These are phyloP conservation scores for Ameiurus melas DNA, from an alignment of 2,113 vertebrate genomes.

Conservation along the genomic window DNA sequence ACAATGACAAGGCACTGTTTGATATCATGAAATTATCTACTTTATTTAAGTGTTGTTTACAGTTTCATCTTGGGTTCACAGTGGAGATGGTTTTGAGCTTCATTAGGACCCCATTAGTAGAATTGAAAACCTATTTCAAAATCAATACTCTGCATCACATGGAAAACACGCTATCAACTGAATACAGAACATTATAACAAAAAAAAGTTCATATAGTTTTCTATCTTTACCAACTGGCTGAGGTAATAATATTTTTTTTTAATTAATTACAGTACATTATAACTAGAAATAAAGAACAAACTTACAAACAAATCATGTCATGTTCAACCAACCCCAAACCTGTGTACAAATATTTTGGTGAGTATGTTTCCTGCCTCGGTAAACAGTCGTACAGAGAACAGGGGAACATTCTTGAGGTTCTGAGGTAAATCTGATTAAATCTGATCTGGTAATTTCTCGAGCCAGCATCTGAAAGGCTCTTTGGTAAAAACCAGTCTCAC, in stretches of 20 bases:
- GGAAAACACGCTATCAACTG: neutral
- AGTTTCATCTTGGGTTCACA: neutral
- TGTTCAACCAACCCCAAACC: neutral
- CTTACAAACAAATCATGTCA: neutral
- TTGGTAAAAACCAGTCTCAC: neutral
- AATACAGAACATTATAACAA: neutral
- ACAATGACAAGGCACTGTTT: neutral
- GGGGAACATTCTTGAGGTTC: neutral
- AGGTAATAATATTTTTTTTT: constrained; percentile 22
- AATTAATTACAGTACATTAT: constrained; percentile 17
- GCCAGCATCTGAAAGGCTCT: neutral
- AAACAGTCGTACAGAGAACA: neutral
- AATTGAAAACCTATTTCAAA: neutral
- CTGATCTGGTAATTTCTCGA: neutral
- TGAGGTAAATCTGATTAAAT: neutral
- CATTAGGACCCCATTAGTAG: neutral
- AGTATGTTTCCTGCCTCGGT: neutral
- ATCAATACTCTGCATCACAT: neutral
- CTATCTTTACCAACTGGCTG: neutral
- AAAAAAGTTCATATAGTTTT: neutral
- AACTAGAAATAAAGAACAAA: neutral
- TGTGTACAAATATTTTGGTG: neutral
- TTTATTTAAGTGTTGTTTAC: constrained; percentile 3
- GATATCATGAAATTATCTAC: neutral
- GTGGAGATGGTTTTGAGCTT: neutral